Evolutionary conservation across 2,797 vertebrate species (phyloP), one percentile per base, ranked within the genome.

Genomic region (Stomatorhinus walkeri): DNA sequence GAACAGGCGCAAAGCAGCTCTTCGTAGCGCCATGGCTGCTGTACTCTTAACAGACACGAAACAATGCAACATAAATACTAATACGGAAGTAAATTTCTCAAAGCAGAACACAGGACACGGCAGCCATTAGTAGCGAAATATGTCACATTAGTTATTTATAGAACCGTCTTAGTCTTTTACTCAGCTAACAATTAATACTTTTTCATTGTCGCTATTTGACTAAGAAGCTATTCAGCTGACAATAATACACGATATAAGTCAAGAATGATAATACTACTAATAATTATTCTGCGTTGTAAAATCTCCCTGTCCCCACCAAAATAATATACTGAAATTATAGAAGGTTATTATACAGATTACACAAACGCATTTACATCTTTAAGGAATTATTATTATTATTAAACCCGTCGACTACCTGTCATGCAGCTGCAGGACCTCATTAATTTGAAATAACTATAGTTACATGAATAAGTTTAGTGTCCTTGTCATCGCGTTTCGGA

Each of bases 21-120:
- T 91, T 89, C 95, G 94, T 89, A 96, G 89, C 1, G 96, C 96
- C 96, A 97, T 97, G 89, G 32, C 90, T 87, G 81, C 84, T 54
- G 10, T 56, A 19, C 7, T 52, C 49, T 89, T 1, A 76, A 88
- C 49, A 83, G 3, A 89, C 40, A 10, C 12, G 54, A 12, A 48
- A 85, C 9, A 64, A 48, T 7, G 48, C 28, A 52, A 36, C 36
- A 52, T 48, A 40, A 43, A 84, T 28, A 89, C 28, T n/a, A 12
- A 14, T 56, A 64, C 19, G 28, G 46, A 6, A 87, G 19, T 4
- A 59, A 12, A 48, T 19, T 64, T 40, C 59, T 16, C 76, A 86
- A 56, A n/a, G 22, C 12, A 56, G 10, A 3, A 4, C 51, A 86
- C 51, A 52, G 14, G 4, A 54, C 46, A 4, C n/a, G 43, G 36